Base-by-base conservation (phyloP, 1,140 invertebrate genomes). In the Drosophila erecta region DNA sequence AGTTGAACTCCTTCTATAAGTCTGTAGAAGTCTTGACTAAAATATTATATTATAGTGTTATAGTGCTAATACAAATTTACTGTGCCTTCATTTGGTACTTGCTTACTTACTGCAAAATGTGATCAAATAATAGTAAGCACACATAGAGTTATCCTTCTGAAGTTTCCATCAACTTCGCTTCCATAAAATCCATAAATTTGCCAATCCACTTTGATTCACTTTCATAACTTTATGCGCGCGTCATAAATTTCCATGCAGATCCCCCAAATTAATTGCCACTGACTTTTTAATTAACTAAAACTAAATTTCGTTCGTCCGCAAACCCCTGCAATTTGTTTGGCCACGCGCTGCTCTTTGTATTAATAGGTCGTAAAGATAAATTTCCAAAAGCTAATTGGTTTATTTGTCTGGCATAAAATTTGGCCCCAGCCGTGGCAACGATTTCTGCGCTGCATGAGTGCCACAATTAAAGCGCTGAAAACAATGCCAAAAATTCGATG, bases 281-380 rank as follows among this genome's bases (percentile, higher is more conserved):
- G 81, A 78, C 44, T 86, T 86, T 85, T 86, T 86, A 86, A 86
- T 86, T 86, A 86, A 87, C 81, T 71, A 71, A 75, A 87, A 87
- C 83, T 87, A 87, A 87, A 81, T 62, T 56, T 41, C 50, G 4
- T 20, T 4, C 24, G 24, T 24, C 33, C 14, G 0, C 7, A 24
- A 4, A n/a, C 22, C 17, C 33, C 17, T 37, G 41, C 35, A 61
- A 47, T 55, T 55, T 53, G 30, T 14, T 50, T 73, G 44, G 81
- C 76, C 73, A 80, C 77, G 77, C 54, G 81, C 69, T 64, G 66
- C 43, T 33, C 77, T 78, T 70, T 65, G 78, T 75, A 86, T 86
- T 86, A 86, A 86, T 86, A 81, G 74, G 74, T 75, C 78, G 62
- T 86, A 87, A 87, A 86, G 80, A 86, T 87, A 86, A 87, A 66